These are phyloP conservation scores for Pseudachorutes palmiensis DNA, from an alignment of 1,140 invertebrate species.

Conservation along the genomic window DNA sequence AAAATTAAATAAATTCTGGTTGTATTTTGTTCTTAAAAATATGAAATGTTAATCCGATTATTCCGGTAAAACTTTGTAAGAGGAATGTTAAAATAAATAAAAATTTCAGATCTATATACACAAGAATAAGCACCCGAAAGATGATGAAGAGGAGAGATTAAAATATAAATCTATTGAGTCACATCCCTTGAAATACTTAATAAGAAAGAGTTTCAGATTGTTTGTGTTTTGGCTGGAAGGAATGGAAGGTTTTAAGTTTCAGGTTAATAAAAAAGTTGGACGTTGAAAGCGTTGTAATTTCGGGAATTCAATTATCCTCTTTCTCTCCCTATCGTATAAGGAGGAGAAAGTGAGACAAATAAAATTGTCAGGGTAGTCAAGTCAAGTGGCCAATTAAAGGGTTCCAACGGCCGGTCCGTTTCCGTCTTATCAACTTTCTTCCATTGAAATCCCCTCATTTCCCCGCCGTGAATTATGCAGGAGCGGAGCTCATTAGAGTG, in stretches of 20 bases:
- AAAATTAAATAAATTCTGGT: too few relatives aligned
- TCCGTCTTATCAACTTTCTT: background rate
- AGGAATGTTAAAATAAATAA: too few relatives aligned
- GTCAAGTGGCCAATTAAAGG: constrained; percentile 11
- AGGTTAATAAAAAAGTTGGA: background rate
- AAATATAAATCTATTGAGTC: too few relatives aligned
- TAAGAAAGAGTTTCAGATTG: background rate
- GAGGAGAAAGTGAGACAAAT: background rate
- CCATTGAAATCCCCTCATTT: background rate
- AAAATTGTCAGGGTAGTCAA: constrained; percentile 10
- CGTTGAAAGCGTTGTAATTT: background rate
- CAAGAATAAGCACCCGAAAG: too few relatives aligned
- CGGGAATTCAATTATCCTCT: constrained; percentile 1
- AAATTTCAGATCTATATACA: too few relatives aligned
- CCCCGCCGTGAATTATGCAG: background rate
- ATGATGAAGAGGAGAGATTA: too few relatives aligned
- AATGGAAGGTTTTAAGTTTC: background rate
- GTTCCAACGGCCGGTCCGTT: background rate
- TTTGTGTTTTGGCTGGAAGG: background rate
- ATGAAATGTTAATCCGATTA: too few relatives aligned
- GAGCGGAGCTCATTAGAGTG: background rate
- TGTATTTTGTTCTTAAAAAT: too few relatives aligned
- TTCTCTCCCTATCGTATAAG: background rate
- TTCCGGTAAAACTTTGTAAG: too few relatives aligned
- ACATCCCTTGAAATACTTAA: background rate